Percentiles rank a stretch among this genome's conserved stretches.
Conservation (phyloP, 1,140 invertebrate genomes). For the Portunus trituberculatus region DNA sequence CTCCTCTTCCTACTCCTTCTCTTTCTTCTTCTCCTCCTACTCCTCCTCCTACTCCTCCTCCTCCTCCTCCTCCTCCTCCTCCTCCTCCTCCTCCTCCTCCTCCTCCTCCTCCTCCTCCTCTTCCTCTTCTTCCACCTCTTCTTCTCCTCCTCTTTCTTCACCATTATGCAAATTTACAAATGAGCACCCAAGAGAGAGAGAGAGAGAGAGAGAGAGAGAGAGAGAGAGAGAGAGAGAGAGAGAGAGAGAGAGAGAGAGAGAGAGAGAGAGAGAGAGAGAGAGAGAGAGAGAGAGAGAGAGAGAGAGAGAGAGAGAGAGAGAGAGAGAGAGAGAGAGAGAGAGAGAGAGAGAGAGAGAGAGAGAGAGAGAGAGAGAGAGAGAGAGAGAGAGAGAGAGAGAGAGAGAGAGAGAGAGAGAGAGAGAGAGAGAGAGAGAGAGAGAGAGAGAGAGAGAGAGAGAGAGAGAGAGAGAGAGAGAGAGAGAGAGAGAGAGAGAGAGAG, state of each 20-base stretch:
- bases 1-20: neutral
- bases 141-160: neutral
- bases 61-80: neutral
- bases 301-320: neutral
- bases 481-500: neutral
- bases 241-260: neutral
- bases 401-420: neutral
- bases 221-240: neutral
- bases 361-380: neutral
- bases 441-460: neutral
- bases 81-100: no score
- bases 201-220: neutral
- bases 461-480: neutral
- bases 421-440: neutral
- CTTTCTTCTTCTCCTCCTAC: neutral
- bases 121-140: neutral
- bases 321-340: neutral
- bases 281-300: neutral
- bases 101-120: neutral
- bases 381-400: neutral
- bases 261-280: neutral
- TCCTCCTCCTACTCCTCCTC: no score
- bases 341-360: neutral
- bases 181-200: neutral
- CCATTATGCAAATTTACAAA: neutral